A percentile compares a stretch with the other conserved stretches of the same genome.
Conservation (phyloP, 2,113 vertebrate genomes). For the Himantopus leucocephalus region DNA sequence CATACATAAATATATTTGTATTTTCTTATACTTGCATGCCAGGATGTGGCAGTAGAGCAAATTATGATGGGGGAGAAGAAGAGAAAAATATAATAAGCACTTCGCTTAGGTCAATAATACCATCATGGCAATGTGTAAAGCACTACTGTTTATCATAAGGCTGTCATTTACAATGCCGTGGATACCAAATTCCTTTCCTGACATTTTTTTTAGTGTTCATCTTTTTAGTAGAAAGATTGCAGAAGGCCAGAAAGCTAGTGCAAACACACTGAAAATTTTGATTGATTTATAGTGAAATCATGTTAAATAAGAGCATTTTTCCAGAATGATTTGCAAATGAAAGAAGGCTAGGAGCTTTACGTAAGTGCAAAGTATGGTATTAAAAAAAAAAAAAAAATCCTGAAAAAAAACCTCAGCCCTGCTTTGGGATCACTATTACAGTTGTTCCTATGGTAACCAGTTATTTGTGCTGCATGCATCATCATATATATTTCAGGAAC, state of each 20-base stretch:
- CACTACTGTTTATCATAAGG: not conserved
- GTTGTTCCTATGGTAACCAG: conserved; percentile 68
- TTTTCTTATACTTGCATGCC: not conserved
- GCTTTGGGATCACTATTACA: conserved; percentile 58
- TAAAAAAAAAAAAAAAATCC: not conserved
- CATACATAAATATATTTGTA: not conserved
- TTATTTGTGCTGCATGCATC: conserved; percentile 62
- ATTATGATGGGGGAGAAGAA: not conserved
- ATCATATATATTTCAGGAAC: conserved; percentile 67
- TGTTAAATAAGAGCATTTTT: not conserved
- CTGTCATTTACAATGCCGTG: not conserved
- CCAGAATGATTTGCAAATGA: not conserved
- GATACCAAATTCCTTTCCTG: not conserved
- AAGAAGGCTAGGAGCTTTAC: not conserved
- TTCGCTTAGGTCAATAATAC: not conserved
- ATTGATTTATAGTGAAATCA: not conserved
- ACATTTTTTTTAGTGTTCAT: not conserved
- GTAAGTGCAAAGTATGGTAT: not conserved
- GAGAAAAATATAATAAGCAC: not conserved
- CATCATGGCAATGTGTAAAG: not conserved
- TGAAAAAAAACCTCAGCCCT: not conserved
- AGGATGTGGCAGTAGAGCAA: not conserved
- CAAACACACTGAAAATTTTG: not conserved
- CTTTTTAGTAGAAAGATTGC: not conserved
- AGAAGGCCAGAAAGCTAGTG: not conserved